Base-by-base conservation (phyloP, 2,888 invertebrate genomes). In the Unio delphinus region DNA sequence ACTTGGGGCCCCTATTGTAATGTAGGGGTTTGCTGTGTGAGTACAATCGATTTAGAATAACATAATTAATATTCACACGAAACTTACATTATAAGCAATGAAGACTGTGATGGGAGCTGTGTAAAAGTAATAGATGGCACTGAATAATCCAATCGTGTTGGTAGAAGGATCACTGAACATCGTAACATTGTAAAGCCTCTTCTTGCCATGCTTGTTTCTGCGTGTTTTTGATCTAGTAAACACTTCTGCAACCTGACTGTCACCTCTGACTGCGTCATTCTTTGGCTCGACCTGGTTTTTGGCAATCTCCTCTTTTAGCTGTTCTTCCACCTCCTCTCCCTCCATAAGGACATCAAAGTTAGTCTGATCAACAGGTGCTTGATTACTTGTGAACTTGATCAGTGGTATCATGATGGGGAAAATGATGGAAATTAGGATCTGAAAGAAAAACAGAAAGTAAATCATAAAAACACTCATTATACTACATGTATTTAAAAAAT, bases 21-120 rank as follows among this genome's bases (percentile, higher is more conserved):
- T 45, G 45, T 45, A 45, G 11, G 15, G 45, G 3, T 15, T 11
- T 45, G 45, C 45, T 15, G 15, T 15, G 45, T 45, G 2, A 45
- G 45, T 45, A 45, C 45, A 45, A 3, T 3, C 3, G 15, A 45
- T 45, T 11, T 45, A 11, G 11, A 45, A 45, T 45, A 45, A 1
- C 45, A 45, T 15, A 15, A 26, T n/a, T n/a, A 56, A 30, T 55
- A 26, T 45, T 45, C 23, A 54, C 4, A 18, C 15, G 8, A 54
- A 55, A 80, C 86, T 78, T 75, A 89, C 89, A 69, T 85, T 80
- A 67, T 85, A 84, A 60, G 78, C 77, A 68, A 80, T 82, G 76
- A 90, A 90, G 68, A 88, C 89, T 65, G 89, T 87, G 11, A 89
- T 83, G 17, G 90, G 90, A 17, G 90, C 88, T 20, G 84, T 84